These are phyloP conservation scores for Limnephilus lunatus DNA, from an alignment of 2,888 invertebrate species.

Conservation along the genomic window DNA sequence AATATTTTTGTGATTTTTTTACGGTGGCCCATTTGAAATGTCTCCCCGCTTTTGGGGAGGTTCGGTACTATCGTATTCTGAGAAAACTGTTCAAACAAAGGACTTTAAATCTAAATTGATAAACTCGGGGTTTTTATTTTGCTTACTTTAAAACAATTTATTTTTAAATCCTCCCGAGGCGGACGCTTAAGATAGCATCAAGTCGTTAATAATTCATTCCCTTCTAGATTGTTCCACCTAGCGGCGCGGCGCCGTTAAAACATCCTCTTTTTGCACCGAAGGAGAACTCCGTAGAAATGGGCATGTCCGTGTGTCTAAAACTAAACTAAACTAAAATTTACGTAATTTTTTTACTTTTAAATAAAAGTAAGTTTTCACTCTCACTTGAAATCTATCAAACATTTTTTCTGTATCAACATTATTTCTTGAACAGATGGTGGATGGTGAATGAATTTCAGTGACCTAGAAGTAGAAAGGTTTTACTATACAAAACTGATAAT, in stretches of 20 bases:
- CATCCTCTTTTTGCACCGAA: not conserved
- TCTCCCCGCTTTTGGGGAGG: not conserved
- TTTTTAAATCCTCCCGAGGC: not conserved
- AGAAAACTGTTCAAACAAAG: not conserved
- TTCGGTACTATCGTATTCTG: not conserved
- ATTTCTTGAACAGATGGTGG: no score
- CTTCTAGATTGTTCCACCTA: not conserved
- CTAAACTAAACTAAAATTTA: no score
- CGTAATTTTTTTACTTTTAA: no score
- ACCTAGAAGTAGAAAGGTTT: no score
- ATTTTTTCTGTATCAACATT: no score
- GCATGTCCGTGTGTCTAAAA: not conserved
- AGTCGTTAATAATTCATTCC: conserved; percentile 23
- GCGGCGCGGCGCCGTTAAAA: not conserved
- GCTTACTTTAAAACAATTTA: not conserved
- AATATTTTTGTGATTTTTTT: not conserved
- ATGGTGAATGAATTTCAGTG: no score
- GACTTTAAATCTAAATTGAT: not conserved
- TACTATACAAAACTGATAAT: no score
- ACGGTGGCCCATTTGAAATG: not conserved
- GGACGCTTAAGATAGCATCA: conserved; percentile 8
- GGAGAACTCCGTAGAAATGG: not conserved
- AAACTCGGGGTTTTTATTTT: not conserved
- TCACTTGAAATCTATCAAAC: no score
- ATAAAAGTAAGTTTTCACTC: no score